phyloP scores from a whole-genome alignment of 35 echinoderm and acorn worm genomes.

The Eucidaris tribuloides region DNA sequence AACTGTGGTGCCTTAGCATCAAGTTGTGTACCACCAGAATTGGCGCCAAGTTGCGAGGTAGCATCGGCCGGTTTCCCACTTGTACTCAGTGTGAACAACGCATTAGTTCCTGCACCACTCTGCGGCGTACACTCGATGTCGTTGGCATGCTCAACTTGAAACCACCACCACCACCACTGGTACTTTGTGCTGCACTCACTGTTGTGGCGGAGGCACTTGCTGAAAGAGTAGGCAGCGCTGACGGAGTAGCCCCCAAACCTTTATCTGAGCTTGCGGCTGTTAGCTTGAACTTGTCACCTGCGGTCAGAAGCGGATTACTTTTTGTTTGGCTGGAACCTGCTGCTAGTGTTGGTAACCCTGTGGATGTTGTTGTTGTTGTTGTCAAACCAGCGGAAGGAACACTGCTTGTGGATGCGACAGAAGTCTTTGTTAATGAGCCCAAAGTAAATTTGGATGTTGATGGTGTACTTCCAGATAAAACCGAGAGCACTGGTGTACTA shows the following conservation, averaged over 20 bases:
- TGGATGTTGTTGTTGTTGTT: background rate
- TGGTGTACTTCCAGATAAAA: no score
- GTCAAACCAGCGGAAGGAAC: background rate
- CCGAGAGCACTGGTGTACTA: background rate
- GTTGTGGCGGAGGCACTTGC: conserved; percentile 4
- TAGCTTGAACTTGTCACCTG: background rate
- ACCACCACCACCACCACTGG: no score
- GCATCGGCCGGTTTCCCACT: no score
- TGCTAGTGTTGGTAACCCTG: background rate
- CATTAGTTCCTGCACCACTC: no score
- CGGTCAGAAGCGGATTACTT: background rate
- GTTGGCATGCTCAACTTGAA: no score
- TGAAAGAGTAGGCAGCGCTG: background rate
- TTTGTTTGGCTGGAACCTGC: background rate
- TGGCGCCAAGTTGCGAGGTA: no score
- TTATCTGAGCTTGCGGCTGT: conserved; percentile 18
- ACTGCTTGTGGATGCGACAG: background rate
- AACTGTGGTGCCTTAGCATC: no score
- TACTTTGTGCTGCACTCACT: no score
- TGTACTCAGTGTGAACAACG: no score
- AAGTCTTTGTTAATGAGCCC: background rate
- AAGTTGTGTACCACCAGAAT: no score
- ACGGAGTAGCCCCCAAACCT: background rate
- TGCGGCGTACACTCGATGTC: no score
- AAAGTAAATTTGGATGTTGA: conserved; percentile 1